Evolutionary conservation across 2,113 vertebrate species (phyloP).

Genomic region (Varanus komodoensis): DNA sequence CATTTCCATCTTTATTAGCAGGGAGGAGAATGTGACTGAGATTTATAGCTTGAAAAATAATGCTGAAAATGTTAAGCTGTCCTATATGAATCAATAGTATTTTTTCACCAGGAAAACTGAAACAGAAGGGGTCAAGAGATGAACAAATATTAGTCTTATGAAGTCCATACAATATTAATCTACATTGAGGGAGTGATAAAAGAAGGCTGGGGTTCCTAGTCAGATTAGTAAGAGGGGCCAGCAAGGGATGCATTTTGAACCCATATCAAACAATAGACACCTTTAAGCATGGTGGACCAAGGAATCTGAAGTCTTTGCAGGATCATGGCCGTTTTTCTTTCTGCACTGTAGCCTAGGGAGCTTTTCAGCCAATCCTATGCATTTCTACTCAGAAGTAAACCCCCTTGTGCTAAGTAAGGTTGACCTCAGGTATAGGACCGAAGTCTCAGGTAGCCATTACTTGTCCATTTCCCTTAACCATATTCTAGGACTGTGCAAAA

Average conservation of each 20-base stretch:
- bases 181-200: neutral
- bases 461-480: constrained; percentile 24
- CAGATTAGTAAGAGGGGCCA: constrained; percentile 8
- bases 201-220: constrained; percentile 23
- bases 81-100: constrained; percentile 25
- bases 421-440: neutral
- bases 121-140: neutral
- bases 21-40: constrained; percentile 41
- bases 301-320: constrained; percentile 31
- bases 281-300: neutral
- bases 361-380: neutral
- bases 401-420: neutral
- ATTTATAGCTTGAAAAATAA: constrained; percentile 11
- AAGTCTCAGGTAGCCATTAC: constrained; percentile 29
- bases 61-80: neutral
- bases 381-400: neutral
- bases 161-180: constrained; percentile 1
- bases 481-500: neutral
- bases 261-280: constrained; percentile 24
- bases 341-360: constrained; percentile 39
- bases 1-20: constrained; percentile 23
- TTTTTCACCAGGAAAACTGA: constrained; percentile 20
- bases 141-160: neutral
- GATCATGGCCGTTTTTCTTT: constrained; percentile 50
- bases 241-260: neutral